Conservation (phyloP, 2,888 invertebrate species). For the Lithophane semibrunnea region DNA sequence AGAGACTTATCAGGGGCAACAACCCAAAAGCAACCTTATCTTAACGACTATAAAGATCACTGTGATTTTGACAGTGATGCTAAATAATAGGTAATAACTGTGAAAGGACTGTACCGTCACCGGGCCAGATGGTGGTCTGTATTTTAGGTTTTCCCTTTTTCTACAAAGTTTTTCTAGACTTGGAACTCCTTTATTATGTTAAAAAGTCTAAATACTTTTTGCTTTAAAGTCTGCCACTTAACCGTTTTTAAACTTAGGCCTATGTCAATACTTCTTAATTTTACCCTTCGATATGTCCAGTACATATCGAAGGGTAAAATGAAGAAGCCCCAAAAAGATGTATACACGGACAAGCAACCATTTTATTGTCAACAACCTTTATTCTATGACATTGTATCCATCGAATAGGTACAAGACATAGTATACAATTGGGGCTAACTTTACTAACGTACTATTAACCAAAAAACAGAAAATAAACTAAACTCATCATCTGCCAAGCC, state of each 20-base stretch:
- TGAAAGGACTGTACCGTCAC: not conserved
- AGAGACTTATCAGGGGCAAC: not conserved
- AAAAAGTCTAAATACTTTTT: conserved; percentile 33
- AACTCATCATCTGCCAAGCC: no score
- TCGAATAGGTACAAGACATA: no score
- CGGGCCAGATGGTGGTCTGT: conserved; percentile 5
- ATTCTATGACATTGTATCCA: no score
- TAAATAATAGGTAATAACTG: not conserved
- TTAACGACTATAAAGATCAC: not conserved
- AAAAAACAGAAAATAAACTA: not conserved
- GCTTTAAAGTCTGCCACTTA: conserved; percentile 16
- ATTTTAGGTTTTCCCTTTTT: conserved; percentile 34
- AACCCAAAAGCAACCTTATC: not conserved
- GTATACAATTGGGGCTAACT: no score
- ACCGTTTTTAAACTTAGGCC: conserved; percentile 3
- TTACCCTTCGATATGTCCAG: conserved; percentile 8
- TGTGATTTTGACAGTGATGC: not conserved
- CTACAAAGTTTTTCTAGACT: conserved; percentile 38
- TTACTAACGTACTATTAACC: no score
- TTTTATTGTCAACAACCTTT: no score
- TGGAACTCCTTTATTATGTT: conserved; percentile 43
- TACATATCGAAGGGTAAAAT: not conserved
- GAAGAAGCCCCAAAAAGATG: not conserved
- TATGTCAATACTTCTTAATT: not conserved
- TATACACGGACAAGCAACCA: no score